Percentiles rank a stretch among this genome's conserved stretches.
Conservation (phyloP, 2,797 vertebrate genomes). For the Miichthys miiuy region DNA sequence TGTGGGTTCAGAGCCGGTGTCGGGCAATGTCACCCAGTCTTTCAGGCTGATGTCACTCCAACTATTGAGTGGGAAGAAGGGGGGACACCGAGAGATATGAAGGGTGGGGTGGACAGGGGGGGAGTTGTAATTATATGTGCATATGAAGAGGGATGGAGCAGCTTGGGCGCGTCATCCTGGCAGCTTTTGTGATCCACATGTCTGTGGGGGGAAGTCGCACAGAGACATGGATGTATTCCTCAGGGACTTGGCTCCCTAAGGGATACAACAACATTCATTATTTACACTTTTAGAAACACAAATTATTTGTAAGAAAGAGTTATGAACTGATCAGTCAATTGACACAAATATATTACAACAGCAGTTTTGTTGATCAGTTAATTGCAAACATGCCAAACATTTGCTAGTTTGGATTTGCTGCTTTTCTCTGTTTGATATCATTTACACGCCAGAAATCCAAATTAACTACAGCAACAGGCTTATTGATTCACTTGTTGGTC, state of each 20-base stretch:
- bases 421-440: background rate
- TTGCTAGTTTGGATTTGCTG: background rate
- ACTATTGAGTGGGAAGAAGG: constrained; percentile 58
- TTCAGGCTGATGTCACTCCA: constrained; percentile 70
- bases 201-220: constrained; percentile 63
- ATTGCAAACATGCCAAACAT: background rate
- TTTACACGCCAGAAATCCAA: constrained; percentile 12
- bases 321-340: background rate
- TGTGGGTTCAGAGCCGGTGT: constrained; percentile 65
- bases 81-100: constrained; percentile 36
- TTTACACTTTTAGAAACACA: constrained; percentile 52
- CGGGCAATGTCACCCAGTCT: constrained; percentile 66
- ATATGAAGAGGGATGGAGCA: constrained; percentile 79
- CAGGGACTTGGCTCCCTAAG: constrained; percentile 51
- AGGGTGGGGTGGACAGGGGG: background rate
- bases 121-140: constrained; percentile 82
- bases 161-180: constrained; percentile 73
- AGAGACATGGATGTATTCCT: constrained; percentile 65
- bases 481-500: background rate
- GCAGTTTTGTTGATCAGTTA: background rate
- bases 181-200: constrained; percentile 75
- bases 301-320: constrained; percentile 24
- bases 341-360: background rate
- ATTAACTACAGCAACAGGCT: background rate
- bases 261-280: constrained; percentile 56